A percentile compares a stretch with the other conserved stretches of the same genome.
These are phyloP conservation scores for Eledona agricola DNA, from an alignment of 2,888 invertebrate species.

Conservation along the genomic window DNA sequence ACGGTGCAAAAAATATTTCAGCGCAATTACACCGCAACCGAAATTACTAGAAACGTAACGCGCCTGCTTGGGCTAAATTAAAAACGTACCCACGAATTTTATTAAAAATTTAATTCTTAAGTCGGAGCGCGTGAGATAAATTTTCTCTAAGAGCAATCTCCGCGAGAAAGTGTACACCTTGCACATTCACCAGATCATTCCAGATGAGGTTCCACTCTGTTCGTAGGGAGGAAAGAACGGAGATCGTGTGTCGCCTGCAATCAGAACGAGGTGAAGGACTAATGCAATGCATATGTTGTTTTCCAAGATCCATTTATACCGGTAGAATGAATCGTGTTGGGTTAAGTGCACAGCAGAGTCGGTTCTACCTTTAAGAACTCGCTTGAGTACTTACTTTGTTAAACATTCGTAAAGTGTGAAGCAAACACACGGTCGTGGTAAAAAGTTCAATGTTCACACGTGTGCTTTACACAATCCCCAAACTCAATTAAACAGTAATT, in stretches of 20 bases:
- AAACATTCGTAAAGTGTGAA: no score
- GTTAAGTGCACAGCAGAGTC: slow-evolving; percentile 56
- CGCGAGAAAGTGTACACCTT: slow-evolving; percentile 33
- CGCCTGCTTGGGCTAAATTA: slow-evolving; percentile 11
- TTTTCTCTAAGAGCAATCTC: slow-evolving; percentile 19
- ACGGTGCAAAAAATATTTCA: slow-evolving; percentile 9
- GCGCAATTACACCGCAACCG: slow-evolving; percentile 4
- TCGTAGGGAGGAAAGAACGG: slow-evolving; percentile 14
- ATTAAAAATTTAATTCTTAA: slow-evolving; percentile 19
- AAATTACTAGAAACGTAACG: no score
- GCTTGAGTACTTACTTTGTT: no score
- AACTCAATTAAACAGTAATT: no score
- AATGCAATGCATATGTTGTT: slow-evolving; percentile 61
- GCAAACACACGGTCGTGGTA: no score
- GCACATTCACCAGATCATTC: slow-evolving; percentile 21
- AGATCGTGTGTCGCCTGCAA: slow-evolving; percentile 24
- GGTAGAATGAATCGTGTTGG: slow-evolving; percentile 56
- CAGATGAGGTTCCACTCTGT: slow-evolving; percentile 9
- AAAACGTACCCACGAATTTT: slow-evolving; percentile 4
- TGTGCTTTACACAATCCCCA: no score
- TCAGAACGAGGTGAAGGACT: slow-evolving; percentile 44
- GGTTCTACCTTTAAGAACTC: slow-evolving; percentile 34
- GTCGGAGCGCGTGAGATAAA: slow-evolving; percentile 8
- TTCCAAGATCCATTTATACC: slow-evolving; percentile 60
- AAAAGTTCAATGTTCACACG: no score